Evolutionary conservation across 1,140 invertebrate genomes (phyloP).

Genomic region (Ceratosolen solmsi): DNA sequence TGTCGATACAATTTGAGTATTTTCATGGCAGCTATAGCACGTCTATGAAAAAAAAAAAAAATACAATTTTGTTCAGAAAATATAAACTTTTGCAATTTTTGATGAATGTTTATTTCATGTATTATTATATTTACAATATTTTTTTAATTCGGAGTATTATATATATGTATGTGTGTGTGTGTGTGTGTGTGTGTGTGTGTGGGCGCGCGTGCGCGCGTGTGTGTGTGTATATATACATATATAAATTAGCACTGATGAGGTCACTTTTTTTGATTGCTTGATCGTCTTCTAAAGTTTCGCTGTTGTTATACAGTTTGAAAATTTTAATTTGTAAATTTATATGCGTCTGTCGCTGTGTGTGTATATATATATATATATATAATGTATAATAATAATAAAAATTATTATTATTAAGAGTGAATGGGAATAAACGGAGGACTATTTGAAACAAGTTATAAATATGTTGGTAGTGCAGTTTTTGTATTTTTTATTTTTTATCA

Average conservation of each 20-base stretch:
- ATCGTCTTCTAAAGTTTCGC: slow-evolving; percentile 38
- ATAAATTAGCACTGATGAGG: slow-evolving; percentile 50
- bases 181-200: too few species aligned
- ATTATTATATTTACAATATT: slow-evolving; percentile 50
- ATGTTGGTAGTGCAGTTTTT: background rate
- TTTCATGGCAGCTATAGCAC: background rate
- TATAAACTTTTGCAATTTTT: slow-evolving; percentile 6
- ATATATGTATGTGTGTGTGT: too few species aligned
- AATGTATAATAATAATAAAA: background rate
- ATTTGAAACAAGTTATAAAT: slow-evolving; percentile 12
- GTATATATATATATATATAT: slow-evolving; percentile 26
- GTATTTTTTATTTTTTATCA: slow-evolving; percentile 18
- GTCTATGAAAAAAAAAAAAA: background rate
- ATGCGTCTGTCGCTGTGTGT: slow-evolving; percentile 3
- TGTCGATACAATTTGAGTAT: background rate
- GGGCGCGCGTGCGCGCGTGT: too few species aligned
- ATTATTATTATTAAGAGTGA: slow-evolving; percentile 12
- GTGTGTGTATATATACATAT: too few species aligned
- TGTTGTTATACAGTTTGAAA: slow-evolving; percentile 35
- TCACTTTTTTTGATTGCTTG: slow-evolving; percentile 53
- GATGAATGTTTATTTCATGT: slow-evolving; percentile 48
- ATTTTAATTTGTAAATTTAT: background rate
- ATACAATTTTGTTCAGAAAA: background rate
- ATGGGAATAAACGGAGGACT: slow-evolving; percentile 36
- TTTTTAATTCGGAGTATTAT: slow-evolving; percentile 51